These are phyloP conservation scores for Ophthalmolycus amberensis DNA, from an alignment of 2,113 vertebrate genomes.

Conservation along the genomic window DNA sequence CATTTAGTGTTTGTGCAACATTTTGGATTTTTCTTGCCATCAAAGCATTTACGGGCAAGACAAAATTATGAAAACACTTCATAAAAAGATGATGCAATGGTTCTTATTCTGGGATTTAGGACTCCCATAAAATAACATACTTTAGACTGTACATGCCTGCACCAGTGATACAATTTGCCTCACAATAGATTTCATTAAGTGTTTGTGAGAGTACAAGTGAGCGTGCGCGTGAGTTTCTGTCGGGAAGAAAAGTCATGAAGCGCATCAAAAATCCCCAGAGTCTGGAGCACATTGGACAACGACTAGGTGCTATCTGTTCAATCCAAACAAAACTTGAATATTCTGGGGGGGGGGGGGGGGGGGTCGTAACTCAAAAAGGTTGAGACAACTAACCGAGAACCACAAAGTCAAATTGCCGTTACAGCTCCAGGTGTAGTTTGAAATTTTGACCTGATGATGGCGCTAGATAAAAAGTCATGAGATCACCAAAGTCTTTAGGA, in stretches of 20 bases:
- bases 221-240: background rate
- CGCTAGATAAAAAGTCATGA: background rate
- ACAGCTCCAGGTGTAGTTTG: background rate
- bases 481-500: background rate
- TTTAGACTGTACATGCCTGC: background rate
- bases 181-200: background rate
- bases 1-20: background rate
- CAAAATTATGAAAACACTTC: constrained; percentile 20
- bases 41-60: constrained; percentile 1
- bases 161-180: background rate
- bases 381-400: background rate
- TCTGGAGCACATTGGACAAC: background rate
- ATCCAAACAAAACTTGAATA: too few species aligned
- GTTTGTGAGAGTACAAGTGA: background rate
- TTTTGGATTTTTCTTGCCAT: background rate
- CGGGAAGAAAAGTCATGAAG: background rate
- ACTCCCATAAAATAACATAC: background rate
- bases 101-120: background rate
- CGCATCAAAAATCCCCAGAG: background rate
- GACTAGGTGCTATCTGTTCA: background rate
- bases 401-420: background rate
- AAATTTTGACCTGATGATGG: background rate
- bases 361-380: too few species aligned
- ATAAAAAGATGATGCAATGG: background rate
- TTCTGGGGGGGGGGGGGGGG: too few species aligned